Evolutionary conservation across 1,140 invertebrate species (phyloP), one percentile per base, ranked within the genome.

Genomic region (Drosophila sucinea): DNA sequence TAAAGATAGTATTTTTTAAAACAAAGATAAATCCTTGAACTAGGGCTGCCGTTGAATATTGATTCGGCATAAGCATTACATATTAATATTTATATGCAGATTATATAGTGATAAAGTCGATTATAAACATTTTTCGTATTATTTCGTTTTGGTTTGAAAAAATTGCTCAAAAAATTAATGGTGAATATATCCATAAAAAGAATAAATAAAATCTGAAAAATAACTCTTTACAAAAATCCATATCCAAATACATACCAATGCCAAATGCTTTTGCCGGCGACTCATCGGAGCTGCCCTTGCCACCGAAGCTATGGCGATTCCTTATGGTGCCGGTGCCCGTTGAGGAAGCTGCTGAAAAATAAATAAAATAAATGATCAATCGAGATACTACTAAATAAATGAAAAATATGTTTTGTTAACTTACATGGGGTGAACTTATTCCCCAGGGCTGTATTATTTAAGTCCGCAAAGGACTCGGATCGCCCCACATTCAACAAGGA

Each of bases 401-500:
- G 8, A 10, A 11, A 5, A 11, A 4, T 40, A 33, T 55, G 10
- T 51, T 47, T 40, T 35, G 40, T 1, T 7, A 4, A 25, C 68
- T 67, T 61, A 90, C 86, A 75, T 79, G 86, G 79, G n/a, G 87
- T 66, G 70, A 84, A 87, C 44, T 90, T 90, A 62, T 67, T 91
- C 82, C 72, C 87, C 47, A 84, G 41, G 30, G 77, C 85, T 58
- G 87, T 75, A 74, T 94, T 95, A 60, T 95, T 96, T 1, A 97
- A 92, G 93, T 97, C 96, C 30, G 95, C 95, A 62, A 97, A 96
- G 92, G 96, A 97, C 92, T 97, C 96, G 41, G 96, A 97, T 17
- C 96, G 94, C 23, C 94, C 94, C 54, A 96, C 94, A 38, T 95
- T 95, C 17, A 94, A 91, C 65, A 96, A 91, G 6, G 95, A 95